A percentile compares a stretch with the other conserved stretches of the same genome.
Evolutionary conservation across 2,113 vertebrate genomes (phyloP).

Genomic region (Ammospiza nelsoni): DNA sequence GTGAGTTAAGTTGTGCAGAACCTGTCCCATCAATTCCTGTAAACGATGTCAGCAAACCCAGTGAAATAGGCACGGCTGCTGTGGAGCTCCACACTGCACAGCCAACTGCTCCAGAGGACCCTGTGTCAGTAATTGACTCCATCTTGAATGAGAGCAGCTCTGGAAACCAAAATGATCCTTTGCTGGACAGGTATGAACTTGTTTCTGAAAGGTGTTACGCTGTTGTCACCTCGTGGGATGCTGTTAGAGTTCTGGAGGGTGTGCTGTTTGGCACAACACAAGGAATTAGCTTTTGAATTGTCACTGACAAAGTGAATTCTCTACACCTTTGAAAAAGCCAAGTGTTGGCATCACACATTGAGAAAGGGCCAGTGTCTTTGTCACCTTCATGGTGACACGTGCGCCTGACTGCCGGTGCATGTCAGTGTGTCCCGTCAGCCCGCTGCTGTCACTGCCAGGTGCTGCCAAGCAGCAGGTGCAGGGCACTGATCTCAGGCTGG

Average conservation of each 20-base stretch:
- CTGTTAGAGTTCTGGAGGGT: neutral
- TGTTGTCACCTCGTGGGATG: neutral
- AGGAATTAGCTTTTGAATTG: neutral
- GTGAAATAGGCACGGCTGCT: neutral
- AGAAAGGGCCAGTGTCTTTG: neutral
- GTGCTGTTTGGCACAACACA: neutral
- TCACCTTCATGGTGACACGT: neutral
- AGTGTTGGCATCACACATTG: neutral
- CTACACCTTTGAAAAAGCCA: neutral
- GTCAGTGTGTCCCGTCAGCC: neutral
- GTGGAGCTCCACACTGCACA: slow-evolving; percentile 48
- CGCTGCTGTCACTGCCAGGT: neutral
- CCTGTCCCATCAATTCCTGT: neutral
- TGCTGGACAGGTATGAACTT: slow-evolving; percentile 60
- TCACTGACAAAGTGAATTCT: neutral
- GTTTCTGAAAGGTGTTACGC: neutral
- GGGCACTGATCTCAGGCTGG: neutral
- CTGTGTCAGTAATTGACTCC: slow-evolving; percentile 54
- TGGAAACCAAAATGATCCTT: slow-evolving; percentile 16
- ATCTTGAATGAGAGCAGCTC: slow-evolving; percentile 56
- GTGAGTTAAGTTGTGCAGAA: neutral
- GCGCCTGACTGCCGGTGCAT: neutral
- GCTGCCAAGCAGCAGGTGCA: neutral
- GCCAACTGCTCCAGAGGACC: slow-evolving; percentile 44
- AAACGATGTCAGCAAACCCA: neutral